phyloP scores from a whole-genome alignment of 2,888 invertebrate genomes.

The Coleophora flavipennella region DNA sequence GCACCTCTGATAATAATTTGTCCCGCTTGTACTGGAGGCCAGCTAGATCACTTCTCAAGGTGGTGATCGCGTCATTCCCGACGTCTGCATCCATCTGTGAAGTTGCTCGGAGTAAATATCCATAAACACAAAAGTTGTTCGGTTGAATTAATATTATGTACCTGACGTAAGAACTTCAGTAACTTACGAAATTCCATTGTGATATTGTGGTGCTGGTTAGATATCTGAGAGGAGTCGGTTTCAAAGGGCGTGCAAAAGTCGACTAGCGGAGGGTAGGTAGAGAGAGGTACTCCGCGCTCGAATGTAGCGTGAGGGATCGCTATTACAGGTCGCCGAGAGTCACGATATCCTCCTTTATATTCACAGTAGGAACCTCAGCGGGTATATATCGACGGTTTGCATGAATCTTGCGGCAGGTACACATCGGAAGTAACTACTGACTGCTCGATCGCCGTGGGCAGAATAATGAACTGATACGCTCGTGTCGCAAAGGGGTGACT shows the following conservation, averaged over 20 bases:
- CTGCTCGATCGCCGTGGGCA: conserved; percentile 1
- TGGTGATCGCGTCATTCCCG: conserved; percentile 79
- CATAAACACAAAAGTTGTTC: not conserved
- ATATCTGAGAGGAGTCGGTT: conserved; percentile 31
- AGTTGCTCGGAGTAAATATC: not conserved
- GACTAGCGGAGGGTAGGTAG: conserved; percentile 50
- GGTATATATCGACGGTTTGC: conserved; percentile 28
- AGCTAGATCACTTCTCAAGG: conserved; percentile 86
- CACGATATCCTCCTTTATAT: conserved; percentile 51
- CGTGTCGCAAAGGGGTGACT: not conserved
- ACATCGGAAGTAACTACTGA: conserved; percentile 12
- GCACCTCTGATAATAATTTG: conserved; percentile 82
- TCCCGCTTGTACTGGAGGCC: conserved; percentile 88
- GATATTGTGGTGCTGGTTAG: conserved; percentile 11
- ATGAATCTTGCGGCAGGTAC: conserved; percentile 26
- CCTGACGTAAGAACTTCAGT: conserved; percentile 7
- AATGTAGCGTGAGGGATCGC: conserved; percentile 56
- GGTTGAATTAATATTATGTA: conserved; percentile 2
- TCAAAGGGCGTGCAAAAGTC: conserved; percentile 45
- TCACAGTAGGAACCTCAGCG: conserved; percentile 17
- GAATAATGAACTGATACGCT: not conserved
- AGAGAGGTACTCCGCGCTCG: conserved; percentile 39
- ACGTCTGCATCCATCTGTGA: conserved; percentile 71
- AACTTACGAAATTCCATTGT: conserved; percentile 42
- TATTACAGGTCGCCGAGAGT: conserved; percentile 49